Evolutionary conservation across 2,113 vertebrate genomes (phyloP).

Genomic region (Serilophus lunatus): DNA sequence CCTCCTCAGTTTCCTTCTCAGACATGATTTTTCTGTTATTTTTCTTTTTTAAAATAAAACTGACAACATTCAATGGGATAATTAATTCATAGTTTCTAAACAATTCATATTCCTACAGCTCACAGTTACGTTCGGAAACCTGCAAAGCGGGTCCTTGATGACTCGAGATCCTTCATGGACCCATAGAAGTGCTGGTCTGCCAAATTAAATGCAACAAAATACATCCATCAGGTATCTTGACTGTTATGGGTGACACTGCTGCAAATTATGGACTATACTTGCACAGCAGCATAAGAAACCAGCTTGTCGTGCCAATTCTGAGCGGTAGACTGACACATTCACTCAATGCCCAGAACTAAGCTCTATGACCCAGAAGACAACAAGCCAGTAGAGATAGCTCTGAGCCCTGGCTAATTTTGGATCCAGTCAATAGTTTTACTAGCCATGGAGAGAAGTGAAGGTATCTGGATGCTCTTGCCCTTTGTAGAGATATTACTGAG

Average conservation of each 20-base stretch:
- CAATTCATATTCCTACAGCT: not conserved
- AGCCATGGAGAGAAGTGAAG: not conserved
- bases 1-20: not conserved
- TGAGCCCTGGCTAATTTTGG: not conserved
- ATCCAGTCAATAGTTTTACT: not conserved
- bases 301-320: not conserved
- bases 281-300: not conserved
- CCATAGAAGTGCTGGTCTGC: not conserved
- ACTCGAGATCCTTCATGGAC: not conserved
- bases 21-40: not conserved
- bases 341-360: not conserved
- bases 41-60: not conserved
- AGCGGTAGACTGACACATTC: not conserved
- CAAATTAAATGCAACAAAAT: not conserved
- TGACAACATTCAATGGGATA: not conserved
- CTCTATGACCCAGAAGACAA: not conserved
- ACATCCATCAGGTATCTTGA: not conserved
- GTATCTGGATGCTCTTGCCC: not conserved
- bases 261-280: not conserved
- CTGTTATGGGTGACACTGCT: not conserved
- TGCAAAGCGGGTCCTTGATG: not conserved
- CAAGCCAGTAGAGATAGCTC: not conserved
- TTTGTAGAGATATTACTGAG: not conserved
- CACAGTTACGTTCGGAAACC: rapidly evolving
- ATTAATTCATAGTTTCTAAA: not conserved